Evolutionary conservation across 2,113 vertebrate species (phyloP).

Genomic region (Reinhardtius hippoglossoides): DNA sequence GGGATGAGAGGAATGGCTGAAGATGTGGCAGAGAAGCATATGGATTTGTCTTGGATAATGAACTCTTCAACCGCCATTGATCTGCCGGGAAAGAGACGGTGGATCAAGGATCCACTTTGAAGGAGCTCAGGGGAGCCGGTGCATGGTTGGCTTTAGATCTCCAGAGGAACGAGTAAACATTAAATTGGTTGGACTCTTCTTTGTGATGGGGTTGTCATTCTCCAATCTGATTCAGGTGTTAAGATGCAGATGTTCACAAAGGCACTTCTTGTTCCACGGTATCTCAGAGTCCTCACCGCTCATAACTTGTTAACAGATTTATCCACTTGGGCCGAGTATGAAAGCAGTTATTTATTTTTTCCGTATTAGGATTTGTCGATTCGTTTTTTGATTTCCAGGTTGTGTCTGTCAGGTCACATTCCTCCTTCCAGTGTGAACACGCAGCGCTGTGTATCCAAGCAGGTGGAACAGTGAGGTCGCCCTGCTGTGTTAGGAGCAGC

Average conservation of each 20-base stretch:
- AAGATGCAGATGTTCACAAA: not conserved
- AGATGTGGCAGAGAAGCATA: conserved; percentile 60
- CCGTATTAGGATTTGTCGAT: not conserved
- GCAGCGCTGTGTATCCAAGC: not conserved
- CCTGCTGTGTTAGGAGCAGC: not conserved
- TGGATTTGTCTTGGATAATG: conserved; percentile 74
- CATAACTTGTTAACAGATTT: no score
- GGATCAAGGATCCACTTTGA: conserved; percentile 59
- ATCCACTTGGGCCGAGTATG: not conserved
- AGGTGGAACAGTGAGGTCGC: not conserved
- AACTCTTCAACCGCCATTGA: conserved; percentile 75
- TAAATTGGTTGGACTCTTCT: conserved; percentile 32
- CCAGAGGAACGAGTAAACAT: conserved; percentile 51
- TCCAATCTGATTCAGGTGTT: not conserved
- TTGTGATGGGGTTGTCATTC: not conserved
- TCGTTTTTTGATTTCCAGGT: not conserved
- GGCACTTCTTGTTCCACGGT: no score
- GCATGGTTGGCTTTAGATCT: conserved; percentile 51
- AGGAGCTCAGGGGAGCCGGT: conserved; percentile 41
- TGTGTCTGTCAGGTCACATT: not conserved
- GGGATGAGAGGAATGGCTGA: conserved; percentile 52
- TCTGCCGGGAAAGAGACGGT: conserved; percentile 52
- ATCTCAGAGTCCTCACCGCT: no score
- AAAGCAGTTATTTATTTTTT: not conserved
- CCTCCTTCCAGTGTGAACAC: not conserved